phyloP scores from a whole-genome alignment of 2,797 vertebrate species.

The Synaphobranchus kaupii region DNA sequence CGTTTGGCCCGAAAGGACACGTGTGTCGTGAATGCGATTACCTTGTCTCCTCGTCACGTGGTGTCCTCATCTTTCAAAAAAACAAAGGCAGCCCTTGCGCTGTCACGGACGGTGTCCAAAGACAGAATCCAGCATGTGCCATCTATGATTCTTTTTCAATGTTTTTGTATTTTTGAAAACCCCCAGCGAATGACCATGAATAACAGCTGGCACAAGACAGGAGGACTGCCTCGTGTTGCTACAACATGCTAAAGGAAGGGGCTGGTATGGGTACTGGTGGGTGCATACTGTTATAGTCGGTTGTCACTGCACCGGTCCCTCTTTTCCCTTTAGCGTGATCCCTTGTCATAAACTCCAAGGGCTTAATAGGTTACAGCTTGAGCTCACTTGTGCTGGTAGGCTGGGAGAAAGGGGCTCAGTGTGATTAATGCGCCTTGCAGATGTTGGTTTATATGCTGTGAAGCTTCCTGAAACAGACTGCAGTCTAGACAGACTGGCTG shows the following conservation, averaged over 20 bases:
- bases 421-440: slow-evolving; percentile 79
- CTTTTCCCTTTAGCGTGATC: background rate
- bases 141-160: background rate
- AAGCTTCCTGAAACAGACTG: slow-evolving; percentile 63
- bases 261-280: background rate
- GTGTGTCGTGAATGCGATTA: background rate
- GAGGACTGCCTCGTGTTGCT: too few relatives aligned
- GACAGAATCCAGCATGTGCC: background rate
- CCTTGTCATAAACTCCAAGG: slow-evolving; percentile 14
- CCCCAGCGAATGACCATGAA: background rate
- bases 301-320: background rate
- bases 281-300: background rate
- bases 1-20: background rate
- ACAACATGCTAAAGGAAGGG: background rate
- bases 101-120: background rate
- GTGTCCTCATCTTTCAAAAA: background rate
- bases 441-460: slow-evolving; percentile 79
- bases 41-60: background rate
- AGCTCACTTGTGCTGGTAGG: slow-evolving; percentile 40
- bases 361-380: slow-evolving; percentile 54
- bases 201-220: background rate
- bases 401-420: slow-evolving; percentile 58
- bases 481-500: slow-evolving; percentile 81
- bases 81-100: background rate
- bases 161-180: background rate